Evolutionary conservation across 2,113 vertebrate genomes (phyloP), one percentile per base, ranked within the genome.

Genomic region (Blennius ocellaris): DNA sequence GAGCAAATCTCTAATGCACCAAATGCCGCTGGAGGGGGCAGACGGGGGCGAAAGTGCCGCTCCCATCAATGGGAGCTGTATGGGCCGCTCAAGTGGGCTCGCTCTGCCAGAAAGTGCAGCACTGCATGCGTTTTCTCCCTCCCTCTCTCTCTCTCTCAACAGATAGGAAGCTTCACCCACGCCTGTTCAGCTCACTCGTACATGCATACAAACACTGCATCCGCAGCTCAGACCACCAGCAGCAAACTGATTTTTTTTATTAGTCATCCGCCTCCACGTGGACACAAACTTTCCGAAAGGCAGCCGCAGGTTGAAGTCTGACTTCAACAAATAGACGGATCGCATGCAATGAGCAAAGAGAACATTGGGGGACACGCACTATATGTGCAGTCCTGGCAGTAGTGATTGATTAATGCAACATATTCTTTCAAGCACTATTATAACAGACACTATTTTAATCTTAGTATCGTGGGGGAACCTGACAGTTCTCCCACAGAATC

Each of bases 81-180:
- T 72, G 67, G 78, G 78, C 58, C 57, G 61, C 50, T 87, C 80
- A 82, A 90, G 89, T 88, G 85, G 87, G 77, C 81, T 85, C 73
- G 62, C 80, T 87, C 83, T 76, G 64, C 15, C 52, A 79, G 88
- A 40, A 47, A 86, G 88, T 55, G 77, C 76, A 69, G 73, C 1
- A 48, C 76, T 47, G 70, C 75, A 64, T 89, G 85, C 83, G 72
- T 88, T 83, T 83, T 88, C 74, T n/a, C n/a, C n/a, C n/a, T n/a
- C n/a, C 80, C 72, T 87, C 78, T 69, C 82, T 83, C 79, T 81
- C 72, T 87, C 78, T 69, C 82, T 83, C 79, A 49, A 41, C 68
- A 76, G 82, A 87, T 73, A 76, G 85, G 85, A 89, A 86, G 70
- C 78, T 69, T 87, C 88, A 86, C 90, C 90, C 87, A 92, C 91